A percentile compares a stretch with the other conserved stretches of the same genome.
These are phyloP conservation scores for Nixonia krombeini DNA, from an alignment of 1,140 invertebrate genomes.

Conservation along the genomic window DNA sequence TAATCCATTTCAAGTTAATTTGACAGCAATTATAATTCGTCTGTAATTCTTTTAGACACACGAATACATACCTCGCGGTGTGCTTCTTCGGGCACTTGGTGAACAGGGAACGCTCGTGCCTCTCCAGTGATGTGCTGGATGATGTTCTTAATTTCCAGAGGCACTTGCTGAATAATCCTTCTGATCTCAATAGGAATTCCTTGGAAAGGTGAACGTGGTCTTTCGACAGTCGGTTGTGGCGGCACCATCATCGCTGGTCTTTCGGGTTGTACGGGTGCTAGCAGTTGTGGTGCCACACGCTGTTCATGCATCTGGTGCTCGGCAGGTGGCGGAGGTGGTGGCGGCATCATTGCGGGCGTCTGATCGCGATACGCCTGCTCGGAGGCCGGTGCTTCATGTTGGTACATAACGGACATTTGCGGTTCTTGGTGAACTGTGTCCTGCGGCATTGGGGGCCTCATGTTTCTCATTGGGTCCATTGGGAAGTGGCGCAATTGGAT, in stretches of 20 bases:
- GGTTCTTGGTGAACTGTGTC: slow-evolving; percentile 47
- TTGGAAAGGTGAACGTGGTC: slow-evolving; percentile 57
- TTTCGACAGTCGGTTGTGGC: slow-evolving; percentile 47
- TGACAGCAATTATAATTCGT: not conserved
- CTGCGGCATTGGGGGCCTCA: slow-evolving; percentile 56
- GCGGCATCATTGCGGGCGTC: slow-evolving; percentile 58
- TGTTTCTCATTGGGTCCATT: slow-evolving; percentile 53
- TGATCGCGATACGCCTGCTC: slow-evolving; percentile 52
- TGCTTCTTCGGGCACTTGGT: slow-evolving; percentile 55
- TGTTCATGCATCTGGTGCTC: slow-evolving; percentile 50
- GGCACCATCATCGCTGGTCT: slow-evolving; percentile 46
- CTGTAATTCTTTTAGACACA: not conserved
- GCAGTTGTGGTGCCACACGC: slow-evolving; percentile 51
- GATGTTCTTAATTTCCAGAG: slow-evolving; percentile 64
- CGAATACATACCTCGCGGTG: slow-evolving; percentile 56
- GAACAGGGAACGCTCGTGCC: slow-evolving; percentile 49
- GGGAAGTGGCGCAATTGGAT: slow-evolving; percentile 50
- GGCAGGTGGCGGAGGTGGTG: slow-evolving; percentile 45
- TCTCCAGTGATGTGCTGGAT: slow-evolving; percentile 64
- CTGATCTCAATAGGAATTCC: slow-evolving; percentile 62
- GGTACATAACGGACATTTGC: slow-evolving; percentile 52
- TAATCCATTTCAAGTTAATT: too few relatives aligned
- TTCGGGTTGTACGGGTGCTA: slow-evolving; percentile 54
- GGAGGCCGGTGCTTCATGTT: slow-evolving; percentile 33
- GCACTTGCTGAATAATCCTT: slow-evolving; percentile 63